Conservation (phyloP, 2,113 vertebrate genomes). For the Myocastor coypus region DNA sequence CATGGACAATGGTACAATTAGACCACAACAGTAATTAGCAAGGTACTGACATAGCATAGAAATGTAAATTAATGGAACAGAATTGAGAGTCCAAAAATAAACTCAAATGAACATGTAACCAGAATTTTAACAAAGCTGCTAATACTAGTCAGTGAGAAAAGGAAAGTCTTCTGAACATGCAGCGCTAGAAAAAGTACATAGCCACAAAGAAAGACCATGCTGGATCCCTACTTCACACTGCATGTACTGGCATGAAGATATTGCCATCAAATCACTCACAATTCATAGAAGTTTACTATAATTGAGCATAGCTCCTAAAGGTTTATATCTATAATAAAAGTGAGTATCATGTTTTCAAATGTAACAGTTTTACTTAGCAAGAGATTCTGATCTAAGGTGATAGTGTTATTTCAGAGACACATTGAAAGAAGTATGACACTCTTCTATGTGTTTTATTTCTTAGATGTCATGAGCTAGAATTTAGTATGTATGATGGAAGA, state of each 20-base stretch:
- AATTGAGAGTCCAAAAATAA: background rate
- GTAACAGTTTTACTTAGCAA: background rate
- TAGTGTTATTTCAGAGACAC: background rate
- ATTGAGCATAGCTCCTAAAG: background rate
- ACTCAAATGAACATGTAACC: background rate
- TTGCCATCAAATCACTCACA: background rate
- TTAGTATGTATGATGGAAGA: background rate
- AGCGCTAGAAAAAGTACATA: background rate
- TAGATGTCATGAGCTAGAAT: background rate
- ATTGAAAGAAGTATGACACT: background rate
- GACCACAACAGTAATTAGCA: background rate
- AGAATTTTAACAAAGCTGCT: background rate
- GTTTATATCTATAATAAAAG: constrained; percentile 25
- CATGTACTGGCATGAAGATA: background rate
- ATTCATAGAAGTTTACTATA: background rate
- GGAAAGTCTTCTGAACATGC: background rate
- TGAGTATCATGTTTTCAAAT: background rate
- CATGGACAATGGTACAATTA: background rate
- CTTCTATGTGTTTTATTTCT: background rate
- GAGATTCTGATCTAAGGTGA: background rate
- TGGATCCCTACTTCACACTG: background rate
- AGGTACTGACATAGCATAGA: background rate
- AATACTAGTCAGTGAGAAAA: background rate
- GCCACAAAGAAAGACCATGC: background rate
- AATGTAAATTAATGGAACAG: background rate